Evolutionary conservation across 2,113 vertebrate genomes (phyloP), one percentile per base, ranked within the genome.

Genomic region (Clarias batrachus): DNA sequence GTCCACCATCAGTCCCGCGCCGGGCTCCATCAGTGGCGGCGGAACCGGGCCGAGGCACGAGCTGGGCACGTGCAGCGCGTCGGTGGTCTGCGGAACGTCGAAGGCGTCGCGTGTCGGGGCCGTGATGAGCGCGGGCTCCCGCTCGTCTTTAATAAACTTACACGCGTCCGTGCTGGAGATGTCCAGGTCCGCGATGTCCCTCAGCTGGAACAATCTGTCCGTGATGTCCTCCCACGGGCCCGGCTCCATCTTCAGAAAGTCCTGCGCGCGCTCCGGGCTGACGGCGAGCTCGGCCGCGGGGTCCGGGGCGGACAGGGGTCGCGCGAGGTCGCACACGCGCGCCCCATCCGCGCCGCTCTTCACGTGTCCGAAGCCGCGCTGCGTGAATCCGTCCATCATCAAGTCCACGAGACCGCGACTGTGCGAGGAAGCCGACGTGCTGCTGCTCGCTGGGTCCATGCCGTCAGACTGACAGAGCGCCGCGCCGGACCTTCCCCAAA

Each of bases 61-160:
- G 13, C 14, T 27, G 81, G 62, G 11, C 37, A 27, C 81, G 60
- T 92, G 92, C 0, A 93, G 71, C 25, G 76, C 63, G 1, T 87
- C 56, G 3, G 92, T 80, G 21, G 91, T 91, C 17, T 90, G 19
- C 0, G 91, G 65, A 0, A 89, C n/a, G 0, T 91, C 91, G 11
- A 94, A 93, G 62, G 59, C 90, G 21, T 90, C 71, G 82, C 90
- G 88, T 0, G 86, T 52, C 0, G 85, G 65, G 9, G 92, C 90
- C 88, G 92, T 92, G 1, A 94, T 93, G 63, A 91, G 89, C 10
- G 92, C 87, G 1, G 91, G 91, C 54, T 94, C 91, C 9, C 92
- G 89, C 16, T 96, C 94, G 77, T 93, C 93, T 83, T 94, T 95
- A 41, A 95, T 93, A 84, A 92, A 93, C 63, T 92, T 93, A n/a